These are phyloP conservation scores for Carassius auratus DNA, from an alignment of 2,113 vertebrate species.

Conservation along the genomic window DNA sequence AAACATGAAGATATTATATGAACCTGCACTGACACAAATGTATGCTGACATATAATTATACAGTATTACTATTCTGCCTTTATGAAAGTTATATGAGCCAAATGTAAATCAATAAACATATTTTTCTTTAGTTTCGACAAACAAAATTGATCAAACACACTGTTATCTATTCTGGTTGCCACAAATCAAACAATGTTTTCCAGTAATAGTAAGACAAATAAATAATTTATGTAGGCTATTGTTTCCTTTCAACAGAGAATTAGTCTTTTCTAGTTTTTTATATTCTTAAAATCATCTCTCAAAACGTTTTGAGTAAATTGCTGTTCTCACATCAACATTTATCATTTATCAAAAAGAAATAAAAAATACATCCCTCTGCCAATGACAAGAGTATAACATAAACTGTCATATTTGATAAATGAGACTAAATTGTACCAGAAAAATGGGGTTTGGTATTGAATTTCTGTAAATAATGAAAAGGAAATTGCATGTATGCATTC, in stretches of 20 bases:
- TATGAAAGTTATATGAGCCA: no score
- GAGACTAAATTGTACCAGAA: constrained; percentile 7
- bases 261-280: background rate
- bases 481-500: constrained; percentile 2
- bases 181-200: background rate
- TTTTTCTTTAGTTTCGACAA: background rate
- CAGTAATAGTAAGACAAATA: background rate
- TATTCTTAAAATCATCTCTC: background rate
- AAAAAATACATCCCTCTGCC: background rate
- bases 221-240: background rate
- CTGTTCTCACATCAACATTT: background rate
- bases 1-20: background rate
- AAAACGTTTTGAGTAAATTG: constrained; percentile 1
- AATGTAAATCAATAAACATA: background rate
- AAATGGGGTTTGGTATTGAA: background rate
- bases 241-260: background rate
- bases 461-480: constrained; percentile 38
- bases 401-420: constrained; percentile 35
- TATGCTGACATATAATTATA: background rate
- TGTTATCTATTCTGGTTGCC: background rate
- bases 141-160: background rate
- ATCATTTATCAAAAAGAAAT: constrained; percentile 28
- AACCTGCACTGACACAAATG: background rate
- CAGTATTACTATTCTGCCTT: no score
- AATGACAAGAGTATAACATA: constrained; percentile 11